Base-by-base conservation (phyloP, 2,888 invertebrate species). In the Meteorus cinctellus region DNA sequence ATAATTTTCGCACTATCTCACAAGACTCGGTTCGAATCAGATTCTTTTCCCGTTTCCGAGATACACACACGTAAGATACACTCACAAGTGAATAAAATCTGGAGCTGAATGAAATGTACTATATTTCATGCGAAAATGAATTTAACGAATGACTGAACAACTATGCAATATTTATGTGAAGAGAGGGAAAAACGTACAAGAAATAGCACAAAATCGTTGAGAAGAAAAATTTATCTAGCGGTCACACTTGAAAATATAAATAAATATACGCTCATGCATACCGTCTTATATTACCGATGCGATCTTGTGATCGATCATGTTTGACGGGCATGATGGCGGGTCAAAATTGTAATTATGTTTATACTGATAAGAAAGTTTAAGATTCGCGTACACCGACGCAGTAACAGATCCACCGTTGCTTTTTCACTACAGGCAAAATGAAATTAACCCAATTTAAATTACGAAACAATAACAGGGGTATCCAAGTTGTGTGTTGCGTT, bases 281-380 rank as follows among this genome's bases (percentile, higher is more conserved):
- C 80, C 83, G 84, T 78, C 83, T 83, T 75, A 86, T 82, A 65
- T 84, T 74, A 71, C 84, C 87, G 75, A 87, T 84, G 76, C 84
- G 85, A 74, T 86, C 85, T 74, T 81, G 75, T 62, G 84, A 82
- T 62, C 84, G 82, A 72, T 87, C 87, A 83, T 82, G 82, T 74
- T 74, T 76, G 63, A 81, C 77, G 41, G 87, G 85, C 89, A 89
- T 89, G 71, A 78, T 71, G 63, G 45, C 45, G 12, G 29, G 12
- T 16, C 14, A 31, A 27, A 31, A 34, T 6, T 63, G 8, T 31
- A 12, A 36, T 34, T 34, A 8, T 48, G 12, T 55, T 19, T 55
- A 6, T 55, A 19, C n/a, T 55, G 8, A 55, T 19, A n/a, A 19
- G 6, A n/a, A 55, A 24, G 4, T 55, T 8, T 19, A 4, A 55